Percentiles rank a stretch among this genome's conserved stretches.
Conservation (phyloP, 2,797 vertebrate genomes). For the Lycodopsis pacificus region DNA sequence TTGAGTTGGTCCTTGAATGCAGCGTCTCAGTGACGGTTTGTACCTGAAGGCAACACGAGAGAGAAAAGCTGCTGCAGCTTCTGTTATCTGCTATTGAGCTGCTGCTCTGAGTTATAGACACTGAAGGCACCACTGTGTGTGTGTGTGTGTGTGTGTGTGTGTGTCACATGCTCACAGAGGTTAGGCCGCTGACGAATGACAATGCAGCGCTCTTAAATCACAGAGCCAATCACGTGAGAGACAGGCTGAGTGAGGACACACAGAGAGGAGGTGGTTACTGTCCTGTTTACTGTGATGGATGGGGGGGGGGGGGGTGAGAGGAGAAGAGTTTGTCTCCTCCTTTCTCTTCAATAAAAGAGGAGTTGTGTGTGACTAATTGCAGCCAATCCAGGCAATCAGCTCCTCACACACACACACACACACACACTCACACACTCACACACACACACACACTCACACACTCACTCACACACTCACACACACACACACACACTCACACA, state of each 20-base stretch:
- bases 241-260: constrained; percentile 74
- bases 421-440: constrained; percentile 20
- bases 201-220: constrained; percentile 79
- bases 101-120: constrained; percentile 71
- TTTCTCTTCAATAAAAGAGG: constrained; percentile 23
- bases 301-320: background rate
- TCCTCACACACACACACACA: constrained; percentile 8
- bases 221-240: constrained; percentile 78
- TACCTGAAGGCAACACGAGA: constrained; percentile 42
- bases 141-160: constrained; percentile 1
- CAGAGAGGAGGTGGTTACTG: constrained; percentile 75
- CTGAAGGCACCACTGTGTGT: constrained; percentile 35
- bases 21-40: constrained; percentile 10
- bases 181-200: constrained; percentile 71
- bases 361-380: constrained; percentile 40
- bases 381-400: constrained; percentile 35
- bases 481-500: too few species aligned
- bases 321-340: background rate
- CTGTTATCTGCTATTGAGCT: constrained; percentile 67
- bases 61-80: constrained; percentile 48
- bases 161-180: constrained; percentile 58
- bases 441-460: background rate
- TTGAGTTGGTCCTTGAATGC: constrained; percentile 10
- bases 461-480: too few species aligned
- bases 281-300: constrained; percentile 24